Evolutionary conservation across 2,888 invertebrate genomes (phyloP), one percentile per base, ranked within the genome.

Genomic region (Mycogona germanica): DNA sequence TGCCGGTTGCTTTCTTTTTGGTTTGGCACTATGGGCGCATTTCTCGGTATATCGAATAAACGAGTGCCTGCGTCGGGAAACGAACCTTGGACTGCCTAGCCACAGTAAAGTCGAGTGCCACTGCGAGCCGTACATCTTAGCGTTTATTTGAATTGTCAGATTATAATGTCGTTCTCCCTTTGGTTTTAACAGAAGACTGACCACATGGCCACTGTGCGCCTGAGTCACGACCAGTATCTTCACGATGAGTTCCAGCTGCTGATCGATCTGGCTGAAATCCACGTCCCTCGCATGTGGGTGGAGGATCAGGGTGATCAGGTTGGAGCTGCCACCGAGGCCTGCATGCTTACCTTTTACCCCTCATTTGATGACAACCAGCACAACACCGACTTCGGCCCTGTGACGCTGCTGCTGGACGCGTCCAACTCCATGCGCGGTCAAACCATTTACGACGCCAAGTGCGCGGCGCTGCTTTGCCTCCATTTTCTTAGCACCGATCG

Each of bases 281-380:
- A 72, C 58, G 67, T 68, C 9, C 72, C 73, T 3, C 59, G 72
- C 46, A 66, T 73, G 67, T 72, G 71, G 66, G 67, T 70, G 6
- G 72, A 73, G 41, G 62, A 66, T 51, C 62, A 64, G 5, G 61
- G 61, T n/a, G 57, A 60, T 12, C 56, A 63, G 12, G 60, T 63
- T 21, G 63, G 65, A 63, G 67, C 66, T 51, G n/a, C n/a, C n/a
- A n/a, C n/a, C n/a, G 58, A 70, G 68, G 70, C 70, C 1, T 68
- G 68, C 60, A 71, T 71, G 71, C 57, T 72, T 61, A 67, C 69
- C 26, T 69, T 72, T 60, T 70, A 71, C 60, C 73, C 73, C 1
- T 69, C 69, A 60, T 72, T 73, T 63, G 69, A 49, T 12, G 32
- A 28, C 12, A 46, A 53, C 23, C 28, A 64, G 9, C 21, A n/a